Evolutionary conservation across 2,888 invertebrate species (phyloP).

Genomic region (Lutraria lutraria): DNA sequence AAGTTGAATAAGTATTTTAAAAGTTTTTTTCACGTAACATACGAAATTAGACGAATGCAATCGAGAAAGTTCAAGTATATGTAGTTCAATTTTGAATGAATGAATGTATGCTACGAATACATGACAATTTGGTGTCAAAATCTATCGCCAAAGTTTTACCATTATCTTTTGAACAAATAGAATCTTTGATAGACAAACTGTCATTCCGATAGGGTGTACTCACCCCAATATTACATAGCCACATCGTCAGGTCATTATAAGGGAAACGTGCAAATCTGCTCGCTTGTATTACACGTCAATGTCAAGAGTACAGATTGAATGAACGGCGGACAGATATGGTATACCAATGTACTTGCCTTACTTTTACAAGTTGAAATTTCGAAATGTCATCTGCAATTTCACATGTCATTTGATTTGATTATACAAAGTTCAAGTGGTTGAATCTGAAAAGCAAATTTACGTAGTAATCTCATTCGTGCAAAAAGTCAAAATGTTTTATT

Average conservation of each 20-base stretch:
- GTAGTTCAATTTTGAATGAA: too few relatives aligned
- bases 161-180: slow-evolving; percentile 10
- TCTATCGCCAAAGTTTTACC: neutral
- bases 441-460: neutral
- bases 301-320: neutral
- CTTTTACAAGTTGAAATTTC: neutral
- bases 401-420: neutral
- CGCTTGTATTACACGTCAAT: neutral
- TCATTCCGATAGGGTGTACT: neutral
- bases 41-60: too few relatives aligned
- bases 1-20: too few relatives aligned
- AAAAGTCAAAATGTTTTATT: too few relatives aligned
- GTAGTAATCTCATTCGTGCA: too few relatives aligned
- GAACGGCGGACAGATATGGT: neutral
- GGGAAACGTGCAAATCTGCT: neutral
- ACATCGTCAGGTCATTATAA: neutral
- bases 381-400: neutral
- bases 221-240: neutral
- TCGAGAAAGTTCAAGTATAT: too few relatives aligned
- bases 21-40: too few relatives aligned
- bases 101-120: too few relatives aligned
- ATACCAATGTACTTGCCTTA: neutral
- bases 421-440: neutral
- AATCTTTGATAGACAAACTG: slow-evolving; percentile 14
- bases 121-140: neutral